Percentiles rank a stretch among this genome's conserved stretches.
phyloP scores from a whole-genome alignment of 2,113 vertebrate genomes.

The Carassius carassius region DNA sequence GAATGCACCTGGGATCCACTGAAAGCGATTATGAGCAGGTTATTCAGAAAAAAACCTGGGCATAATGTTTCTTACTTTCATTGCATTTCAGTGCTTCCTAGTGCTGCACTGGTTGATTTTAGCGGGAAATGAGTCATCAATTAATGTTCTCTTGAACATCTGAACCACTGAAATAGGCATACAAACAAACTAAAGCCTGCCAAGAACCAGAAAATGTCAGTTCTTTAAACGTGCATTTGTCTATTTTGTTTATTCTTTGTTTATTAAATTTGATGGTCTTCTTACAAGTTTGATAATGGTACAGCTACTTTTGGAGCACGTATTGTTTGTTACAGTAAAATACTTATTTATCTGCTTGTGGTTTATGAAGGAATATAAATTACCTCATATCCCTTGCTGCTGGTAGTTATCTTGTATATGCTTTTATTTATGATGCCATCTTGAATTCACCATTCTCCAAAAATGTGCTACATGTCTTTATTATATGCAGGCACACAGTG shows the following conservation, averaged over 20 bases:
- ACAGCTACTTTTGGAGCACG: not conserved
- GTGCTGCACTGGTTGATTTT: slow-evolving; percentile 50
- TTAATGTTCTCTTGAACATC: slow-evolving; percentile 29
- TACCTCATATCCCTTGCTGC: not conserved
- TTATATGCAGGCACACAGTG: not conserved
- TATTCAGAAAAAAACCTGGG: slow-evolving; percentile 58
- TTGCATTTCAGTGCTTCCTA: slow-evolving; percentile 46
- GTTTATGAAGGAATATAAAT: no score
- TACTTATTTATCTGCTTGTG: not conserved
- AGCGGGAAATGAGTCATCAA: slow-evolving; percentile 59
- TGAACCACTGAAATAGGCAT: slow-evolving; percentile 40
- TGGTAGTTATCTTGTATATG: not conserved
- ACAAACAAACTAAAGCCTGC: slow-evolving; percentile 27
- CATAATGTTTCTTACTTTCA: slow-evolving; percentile 54
- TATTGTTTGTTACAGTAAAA: not conserved
- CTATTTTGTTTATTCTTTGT: not conserved
- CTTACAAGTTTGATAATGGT: not conserved
- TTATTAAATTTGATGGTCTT: not conserved
- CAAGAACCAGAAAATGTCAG: not conserved
- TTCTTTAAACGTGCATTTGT: not conserved
- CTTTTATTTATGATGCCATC: not conserved
- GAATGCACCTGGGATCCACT: slow-evolving; percentile 72
- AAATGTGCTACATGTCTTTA: not conserved
- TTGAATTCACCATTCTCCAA: not conserved
- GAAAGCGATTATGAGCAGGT: slow-evolving; percentile 67